Evolutionary conservation across 2,797 vertebrate species (phyloP).

Genomic region (Sebastolobus alascanus): DNA sequence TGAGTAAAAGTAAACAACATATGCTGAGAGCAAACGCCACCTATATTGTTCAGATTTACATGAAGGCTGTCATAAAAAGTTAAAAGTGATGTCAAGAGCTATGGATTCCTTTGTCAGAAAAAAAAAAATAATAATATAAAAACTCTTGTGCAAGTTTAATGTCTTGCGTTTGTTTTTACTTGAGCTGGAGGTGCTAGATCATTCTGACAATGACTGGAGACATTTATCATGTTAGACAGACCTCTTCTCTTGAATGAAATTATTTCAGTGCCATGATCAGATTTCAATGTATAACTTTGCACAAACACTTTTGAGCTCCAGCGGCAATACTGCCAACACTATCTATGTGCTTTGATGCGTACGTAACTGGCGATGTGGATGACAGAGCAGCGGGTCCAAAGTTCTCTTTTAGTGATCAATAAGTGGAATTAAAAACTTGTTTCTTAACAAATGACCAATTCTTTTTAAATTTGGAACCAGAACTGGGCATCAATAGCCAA

Average conservation of each 20-base stretch:
- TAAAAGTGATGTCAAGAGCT: background rate
- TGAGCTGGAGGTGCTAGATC: background rate
- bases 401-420: slow-evolving; percentile 39
- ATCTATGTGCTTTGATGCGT: background rate
- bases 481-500: slow-evolving; percentile 23
- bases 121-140: background rate
- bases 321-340: slow-evolving; percentile 7
- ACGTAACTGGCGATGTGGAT: background rate
- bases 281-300: slow-evolving; percentile 4
- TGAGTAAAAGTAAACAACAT: background rate
- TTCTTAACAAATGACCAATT: slow-evolving; percentile 40
- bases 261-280: background rate
- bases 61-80: background rate
- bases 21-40: background rate
- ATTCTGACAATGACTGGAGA: background rate
- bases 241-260: background rate
- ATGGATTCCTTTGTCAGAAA: slow-evolving; percentile 6
- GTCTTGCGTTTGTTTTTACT: background rate
- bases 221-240: slow-evolving; percentile 1
- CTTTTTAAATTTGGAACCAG: slow-evolving; percentile 30
- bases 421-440: slow-evolving; percentile 18
- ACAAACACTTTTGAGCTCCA: background rate
- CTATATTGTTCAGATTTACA: background rate
- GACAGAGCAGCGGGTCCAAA: slow-evolving; percentile 2
- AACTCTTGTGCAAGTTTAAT: background rate